Base-by-base conservation (phyloP, 2,797 vertebrate genomes). In the Emys orbicularis region DNA sequence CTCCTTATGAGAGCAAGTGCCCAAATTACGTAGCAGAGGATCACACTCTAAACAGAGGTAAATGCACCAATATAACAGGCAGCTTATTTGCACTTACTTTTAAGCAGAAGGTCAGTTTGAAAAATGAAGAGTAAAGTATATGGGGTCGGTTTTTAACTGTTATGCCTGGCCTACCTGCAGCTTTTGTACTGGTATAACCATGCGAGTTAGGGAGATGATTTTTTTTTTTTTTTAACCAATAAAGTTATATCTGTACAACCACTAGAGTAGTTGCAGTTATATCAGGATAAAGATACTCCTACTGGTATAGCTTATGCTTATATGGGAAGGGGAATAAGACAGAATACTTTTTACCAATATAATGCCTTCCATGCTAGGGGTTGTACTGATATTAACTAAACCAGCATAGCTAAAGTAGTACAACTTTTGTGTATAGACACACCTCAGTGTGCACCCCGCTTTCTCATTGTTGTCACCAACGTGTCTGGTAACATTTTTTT, bases 21-120 rank as follows among this genome's bases (percentile, higher is more conserved):
- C 74, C 83, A 88, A 92, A 91, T 65, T 77, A 1, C 21, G 56
- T 15, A 31, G 12, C 27, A 90, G n/a, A 94, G 19, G 29, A 68
- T 56, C 19, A 29, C 47, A 12, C 52, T 86, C 54, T 1, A 0
- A 27, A 53, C 0, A 0, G 12, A 25, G 74, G 2, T 80, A 84
- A n/a, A 53, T 50, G 44, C 93, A 34, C 37, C 79, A 76, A 81
- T 88, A 80, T 2, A 80, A 27, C 81, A 54, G 15, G 12, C 19
- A 65, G 93, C 79, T 90, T n/a, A 25, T 90, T 95, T 93, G 29
- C 21, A 23, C 87, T 88, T 90, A 54, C 72, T 74, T 91, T n/a
- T 94, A 90, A 50, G 65, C 68, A 57, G 7, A 74, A 25, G 8
- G 21, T 72, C 74, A 44, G 37, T 76, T 84, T 87, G 52, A 74